Conservation (phyloP, 2,888 invertebrate species). For the Cantharis rufa region DNA sequence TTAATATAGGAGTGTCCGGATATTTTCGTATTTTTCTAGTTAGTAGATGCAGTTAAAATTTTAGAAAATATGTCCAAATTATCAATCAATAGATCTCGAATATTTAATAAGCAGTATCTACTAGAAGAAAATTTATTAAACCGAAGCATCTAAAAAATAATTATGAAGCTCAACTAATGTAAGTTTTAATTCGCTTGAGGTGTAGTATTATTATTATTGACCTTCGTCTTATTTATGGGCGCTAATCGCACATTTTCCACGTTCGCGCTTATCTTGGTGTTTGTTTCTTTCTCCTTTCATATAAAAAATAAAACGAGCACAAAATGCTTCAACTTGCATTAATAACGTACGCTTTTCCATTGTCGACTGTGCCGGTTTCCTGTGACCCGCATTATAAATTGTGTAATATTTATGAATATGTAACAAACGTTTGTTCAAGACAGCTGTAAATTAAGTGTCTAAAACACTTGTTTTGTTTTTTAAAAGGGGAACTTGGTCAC, state of each 20-base stretch:
- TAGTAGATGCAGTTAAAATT: no score
- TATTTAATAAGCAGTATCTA: no score
- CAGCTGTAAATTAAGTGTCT: constrained; percentile 2
- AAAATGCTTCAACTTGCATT: constrained; percentile 48
- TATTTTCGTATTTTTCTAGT: no score
- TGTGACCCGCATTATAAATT: constrained; percentile 43
- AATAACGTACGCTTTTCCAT: constrained; percentile 41
- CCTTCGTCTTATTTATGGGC: not conserved
- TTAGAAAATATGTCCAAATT: no score
- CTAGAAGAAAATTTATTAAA: no score
- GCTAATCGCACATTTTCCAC: not conserved
- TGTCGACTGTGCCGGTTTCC: constrained; percentile 40
- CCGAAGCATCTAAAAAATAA: no score
- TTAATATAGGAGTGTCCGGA: no score
- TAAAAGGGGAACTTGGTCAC: not conserved
- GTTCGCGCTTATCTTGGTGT: not conserved
- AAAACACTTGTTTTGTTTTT: not conserved
- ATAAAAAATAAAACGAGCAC: constrained; percentile 13
- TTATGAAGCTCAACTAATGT: no score
- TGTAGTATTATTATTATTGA: no score
- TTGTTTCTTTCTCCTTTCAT: not conserved
- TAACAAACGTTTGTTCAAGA: constrained; percentile 23
- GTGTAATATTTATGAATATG: constrained; percentile 35
- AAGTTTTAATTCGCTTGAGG: no score
- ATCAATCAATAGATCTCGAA: no score